Percentiles rank a stretch among this genome's conserved stretches.
phyloP scores from a whole-genome alignment of 2,888 invertebrate genomes.

The Drosophila helvetica region DNA sequence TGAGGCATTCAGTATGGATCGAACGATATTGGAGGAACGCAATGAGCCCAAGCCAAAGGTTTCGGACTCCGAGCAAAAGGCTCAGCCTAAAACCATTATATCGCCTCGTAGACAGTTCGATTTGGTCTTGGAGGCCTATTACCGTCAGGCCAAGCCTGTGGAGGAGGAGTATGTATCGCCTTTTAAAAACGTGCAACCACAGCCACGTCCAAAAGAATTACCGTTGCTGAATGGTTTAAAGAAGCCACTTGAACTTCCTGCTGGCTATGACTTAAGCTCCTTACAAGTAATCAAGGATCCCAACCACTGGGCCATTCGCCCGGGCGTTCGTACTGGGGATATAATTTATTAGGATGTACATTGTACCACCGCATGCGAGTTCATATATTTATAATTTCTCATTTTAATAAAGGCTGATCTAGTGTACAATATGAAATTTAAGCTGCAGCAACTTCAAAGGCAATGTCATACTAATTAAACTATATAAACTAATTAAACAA shows the following conservation, averaged over 20 bases:
- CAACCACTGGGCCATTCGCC: conserved; percentile 58
- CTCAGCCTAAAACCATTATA: too few relatives aligned
- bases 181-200: conserved; percentile 27
- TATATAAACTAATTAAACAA: too few relatives aligned
- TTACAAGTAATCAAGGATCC: conserved; percentile 47
- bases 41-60: conserved; percentile 30
- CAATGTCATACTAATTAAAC: too few relatives aligned
- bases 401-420: conserved; percentile 35
- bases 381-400: conserved; percentile 11
- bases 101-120: conserved; percentile 19
- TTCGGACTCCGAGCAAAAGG: conserved; percentile 46
- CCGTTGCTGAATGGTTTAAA: neutral
- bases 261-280: conserved; percentile 53
- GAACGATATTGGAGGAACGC: neutral
- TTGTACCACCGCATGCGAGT: neutral
- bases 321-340: conserved; percentile 14
- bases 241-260: conserved; percentile 39
- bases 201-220: neutral
- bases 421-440: too few relatives aligned
- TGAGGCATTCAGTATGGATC: conserved; percentile 35
- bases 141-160: neutral
- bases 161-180: conserved; percentile 52
- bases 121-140: conserved; percentile 40
- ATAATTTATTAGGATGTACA: neutral
- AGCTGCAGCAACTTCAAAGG: too few relatives aligned